Percentiles rank a stretch among this genome's conserved stretches.
phyloP scores from a whole-genome alignment of 2,888 invertebrate species.

The Tipula vernalis region DNA sequence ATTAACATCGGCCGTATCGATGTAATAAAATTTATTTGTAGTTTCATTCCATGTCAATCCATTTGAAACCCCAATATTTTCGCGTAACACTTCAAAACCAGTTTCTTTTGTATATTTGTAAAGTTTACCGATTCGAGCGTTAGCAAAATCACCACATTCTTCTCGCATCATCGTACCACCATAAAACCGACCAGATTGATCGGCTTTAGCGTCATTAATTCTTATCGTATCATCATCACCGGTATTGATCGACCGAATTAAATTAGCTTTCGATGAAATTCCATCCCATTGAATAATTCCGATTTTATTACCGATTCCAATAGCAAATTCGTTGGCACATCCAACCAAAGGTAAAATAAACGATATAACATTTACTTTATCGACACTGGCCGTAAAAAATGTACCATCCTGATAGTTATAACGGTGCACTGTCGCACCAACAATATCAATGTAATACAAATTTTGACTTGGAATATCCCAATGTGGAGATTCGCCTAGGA shows the following conservation, averaged over 20 bases:
- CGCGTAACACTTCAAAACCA: conserved; percentile 21
- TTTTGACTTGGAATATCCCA: conserved; percentile 49
- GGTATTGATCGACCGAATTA: conserved; percentile 33
- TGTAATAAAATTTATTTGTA: conserved; percentile 56
- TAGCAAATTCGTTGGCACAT: conserved; percentile 45
- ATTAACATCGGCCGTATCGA: conserved; percentile 54
- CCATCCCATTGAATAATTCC: conserved; percentile 54
- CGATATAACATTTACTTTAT: conserved; percentile 34
- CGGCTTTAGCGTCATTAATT: conserved; percentile 70
- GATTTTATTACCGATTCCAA: conserved; percentile 47
- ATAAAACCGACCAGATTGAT: conserved; percentile 58
- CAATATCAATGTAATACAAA: conserved; percentile 54
- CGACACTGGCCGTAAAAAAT: conserved; percentile 40
- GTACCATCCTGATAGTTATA: conserved; percentile 36
- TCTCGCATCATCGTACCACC: conserved; percentile 42
- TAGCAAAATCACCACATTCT: conserved; percentile 28
- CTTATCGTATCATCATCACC: conserved; percentile 48
- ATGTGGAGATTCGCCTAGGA: conserved; percentile 59
- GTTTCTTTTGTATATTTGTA: conserved; percentile 26
- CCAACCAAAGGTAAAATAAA: conserved; percentile 54
- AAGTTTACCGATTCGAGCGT: conserved; percentile 29
- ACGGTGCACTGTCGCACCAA: conserved; percentile 28
- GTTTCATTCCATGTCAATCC: conserved; percentile 64
- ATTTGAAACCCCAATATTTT: conserved; percentile 52
- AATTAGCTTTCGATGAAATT: conserved; percentile 36